Conservation (phyloP, 2,113 vertebrate species). For the Nycticryphes semicollaris region DNA sequence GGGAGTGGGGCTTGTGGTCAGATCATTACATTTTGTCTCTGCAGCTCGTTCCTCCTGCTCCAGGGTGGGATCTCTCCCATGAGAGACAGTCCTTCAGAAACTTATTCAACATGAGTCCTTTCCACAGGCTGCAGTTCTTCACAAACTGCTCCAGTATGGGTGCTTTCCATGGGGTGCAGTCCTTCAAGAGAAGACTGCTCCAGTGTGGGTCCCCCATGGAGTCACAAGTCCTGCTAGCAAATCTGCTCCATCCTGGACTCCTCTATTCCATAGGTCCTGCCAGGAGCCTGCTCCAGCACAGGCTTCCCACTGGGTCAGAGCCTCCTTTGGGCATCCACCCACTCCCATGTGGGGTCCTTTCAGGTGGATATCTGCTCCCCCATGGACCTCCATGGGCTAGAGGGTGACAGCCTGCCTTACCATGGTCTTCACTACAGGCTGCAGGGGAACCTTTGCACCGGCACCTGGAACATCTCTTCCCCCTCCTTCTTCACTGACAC, state of each 20-base stretch:
- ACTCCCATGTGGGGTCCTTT: background rate
- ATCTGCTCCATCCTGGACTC: background rate
- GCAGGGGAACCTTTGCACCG: background rate
- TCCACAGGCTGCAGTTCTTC: background rate
- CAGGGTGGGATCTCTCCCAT: background rate
- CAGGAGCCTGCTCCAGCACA: background rate
- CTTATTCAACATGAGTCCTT: background rate
- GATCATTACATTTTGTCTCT: too few relatives aligned
- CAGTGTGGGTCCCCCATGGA: background rate
- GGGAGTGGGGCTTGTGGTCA: too few relatives aligned
- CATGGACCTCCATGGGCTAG: background rate
- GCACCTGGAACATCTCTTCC: background rate
- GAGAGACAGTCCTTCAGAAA: background rate
- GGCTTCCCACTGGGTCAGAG: background rate
- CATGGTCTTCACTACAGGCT: background rate
- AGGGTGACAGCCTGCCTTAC: background rate
- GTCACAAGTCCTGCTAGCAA: background rate
- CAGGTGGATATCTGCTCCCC: background rate
- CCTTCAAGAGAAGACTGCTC: background rate
- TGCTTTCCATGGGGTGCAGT: background rate
- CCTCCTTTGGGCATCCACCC: background rate
- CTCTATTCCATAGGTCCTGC: background rate
- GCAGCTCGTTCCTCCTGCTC: background rate
- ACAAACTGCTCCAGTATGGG: background rate
- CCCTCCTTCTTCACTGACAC: background rate